Conservation (phyloP, 2,888 invertebrate species). For the Drosophila maculinotata region DNA sequence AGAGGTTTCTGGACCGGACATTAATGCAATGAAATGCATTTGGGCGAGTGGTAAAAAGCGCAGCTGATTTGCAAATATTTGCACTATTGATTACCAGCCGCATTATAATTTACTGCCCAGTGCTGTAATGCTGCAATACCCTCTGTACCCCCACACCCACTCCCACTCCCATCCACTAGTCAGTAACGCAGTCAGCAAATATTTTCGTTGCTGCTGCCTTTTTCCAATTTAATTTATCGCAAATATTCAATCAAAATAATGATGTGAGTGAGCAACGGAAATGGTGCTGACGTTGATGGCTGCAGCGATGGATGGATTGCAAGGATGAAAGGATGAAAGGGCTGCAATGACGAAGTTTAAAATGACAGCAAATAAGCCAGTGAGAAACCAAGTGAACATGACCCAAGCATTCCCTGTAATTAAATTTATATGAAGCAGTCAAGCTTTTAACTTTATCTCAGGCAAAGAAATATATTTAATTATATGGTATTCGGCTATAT, state of each 20-base stretch:
- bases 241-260: constrained; percentile 81
- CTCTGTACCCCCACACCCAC: too few relatives aligned
- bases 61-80: constrained; percentile 73
- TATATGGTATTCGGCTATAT: too few relatives aligned
- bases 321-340: constrained; percentile 15
- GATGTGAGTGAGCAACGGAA: constrained; percentile 63
- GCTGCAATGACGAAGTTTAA: constrained; percentile 9
- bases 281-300: constrained; percentile 44
- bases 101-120: constrained; percentile 56
- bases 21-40: constrained; percentile 52
- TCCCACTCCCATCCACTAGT: not conserved
- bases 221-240: constrained; percentile 81
- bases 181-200: constrained; percentile 53
- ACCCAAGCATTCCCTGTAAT: constrained; percentile 20
- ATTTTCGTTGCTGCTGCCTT: constrained; percentile 57
- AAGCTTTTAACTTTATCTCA: not conserved
- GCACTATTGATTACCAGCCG: constrained; percentile 71
- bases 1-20: constrained; percentile 17
- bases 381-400: constrained; percentile 14
- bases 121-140: not conserved
- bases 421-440: not conserved
- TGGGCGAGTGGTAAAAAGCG: constrained; percentile 48
- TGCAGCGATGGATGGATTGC: constrained; percentile 37
- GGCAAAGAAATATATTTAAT: too few relatives aligned
- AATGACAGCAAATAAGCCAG: constrained; percentile 9